These are phyloP conservation scores for Melinaea marsaeus DNA, from an alignment of 2,888 invertebrate genomes.

Conservation along the genomic window DNA sequence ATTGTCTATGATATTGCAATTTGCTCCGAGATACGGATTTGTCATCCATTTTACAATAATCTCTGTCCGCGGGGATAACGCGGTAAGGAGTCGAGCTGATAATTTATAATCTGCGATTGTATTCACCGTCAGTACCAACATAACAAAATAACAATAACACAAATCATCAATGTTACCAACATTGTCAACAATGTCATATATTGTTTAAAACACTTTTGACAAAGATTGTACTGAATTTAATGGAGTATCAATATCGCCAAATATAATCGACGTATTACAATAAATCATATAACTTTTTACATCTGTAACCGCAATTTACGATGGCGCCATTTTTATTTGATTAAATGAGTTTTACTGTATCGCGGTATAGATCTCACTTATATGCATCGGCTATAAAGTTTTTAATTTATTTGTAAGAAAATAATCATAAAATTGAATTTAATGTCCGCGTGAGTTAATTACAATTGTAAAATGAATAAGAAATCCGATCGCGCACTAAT, in stretches of 20 bases:
- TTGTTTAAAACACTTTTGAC: conserved; percentile 14
- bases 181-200: too few species aligned
- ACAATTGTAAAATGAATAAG: background rate
- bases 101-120: too few species aligned
- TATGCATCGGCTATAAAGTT: background rate
- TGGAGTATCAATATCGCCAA: conserved; percentile 21
- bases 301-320: conserved; percentile 23
- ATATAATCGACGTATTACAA: conserved; percentile 18
- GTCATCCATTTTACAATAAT: background rate
- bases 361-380: background rate
- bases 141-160: too few species aligned
- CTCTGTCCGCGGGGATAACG: background rate
- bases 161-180: too few species aligned
- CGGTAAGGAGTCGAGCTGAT: too few species aligned
- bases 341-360: conserved; percentile 11
- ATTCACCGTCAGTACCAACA: too few species aligned
- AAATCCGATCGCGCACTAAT: conserved; percentile 9
- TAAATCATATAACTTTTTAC: conserved; percentile 29
- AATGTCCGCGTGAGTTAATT: background rate
- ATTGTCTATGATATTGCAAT: conserved; percentile 8
- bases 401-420: too few species aligned
- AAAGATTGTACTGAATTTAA: conserved; percentile 16
- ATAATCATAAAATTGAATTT: too few species aligned
- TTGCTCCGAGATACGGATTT: background rate
- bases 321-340: conserved; percentile 17